Base-by-base conservation (phyloP, 1,140 invertebrate genomes). In the Caenorhabditis tropicalis region DNA sequence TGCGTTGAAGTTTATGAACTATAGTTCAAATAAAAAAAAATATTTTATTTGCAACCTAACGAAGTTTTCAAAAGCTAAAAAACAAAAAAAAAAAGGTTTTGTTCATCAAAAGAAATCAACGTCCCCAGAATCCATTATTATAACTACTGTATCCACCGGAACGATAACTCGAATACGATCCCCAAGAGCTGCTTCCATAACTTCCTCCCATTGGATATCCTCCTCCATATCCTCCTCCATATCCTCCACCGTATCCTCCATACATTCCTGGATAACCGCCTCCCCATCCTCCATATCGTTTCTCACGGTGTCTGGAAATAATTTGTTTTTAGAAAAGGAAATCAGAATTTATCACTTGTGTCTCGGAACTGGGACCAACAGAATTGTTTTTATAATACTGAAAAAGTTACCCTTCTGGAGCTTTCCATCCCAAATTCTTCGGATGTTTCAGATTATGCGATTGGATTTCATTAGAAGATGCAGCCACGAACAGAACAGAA, bases 341-440 rank as follows among this genome's bases (percentile, higher is more conserved):
- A 43, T 12, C 39, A 43, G 5, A 43, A 6, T 43, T 43, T 43
- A 43, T 43, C 39, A 43, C 24, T 56, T 27, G 0, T 27, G 24
- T 56, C 7, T 56, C 19, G 12, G 12, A 43, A 43, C 39, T 43
- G 39, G 5, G 12, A 12, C 39, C 12, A 43, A 43, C n/a, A 43
- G 5, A 12, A 43, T 43, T 6, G 39, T 43, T 43, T 43, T 43
- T 43, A 5, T 43, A 51, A 19, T 9, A 51, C 19, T 51, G 7
- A n/a, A 51, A 15, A 15, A n/a, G 7, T 65, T 7, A 65, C 58
- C 58, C 58, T 19, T 65, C 29, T 33, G 58, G 58, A 33, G 58
- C 58, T n/a, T 65, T 65, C 58, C 58, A 65, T 65, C 58, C 58
- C 58, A 65, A 65, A 33, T 65, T 65, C n/a, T 36, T 65, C 12